Evolutionary conservation across 2,888 invertebrate genomes (phyloP), one percentile per base, ranked within the genome.

Genomic region (Argyresthia goedartella): DNA sequence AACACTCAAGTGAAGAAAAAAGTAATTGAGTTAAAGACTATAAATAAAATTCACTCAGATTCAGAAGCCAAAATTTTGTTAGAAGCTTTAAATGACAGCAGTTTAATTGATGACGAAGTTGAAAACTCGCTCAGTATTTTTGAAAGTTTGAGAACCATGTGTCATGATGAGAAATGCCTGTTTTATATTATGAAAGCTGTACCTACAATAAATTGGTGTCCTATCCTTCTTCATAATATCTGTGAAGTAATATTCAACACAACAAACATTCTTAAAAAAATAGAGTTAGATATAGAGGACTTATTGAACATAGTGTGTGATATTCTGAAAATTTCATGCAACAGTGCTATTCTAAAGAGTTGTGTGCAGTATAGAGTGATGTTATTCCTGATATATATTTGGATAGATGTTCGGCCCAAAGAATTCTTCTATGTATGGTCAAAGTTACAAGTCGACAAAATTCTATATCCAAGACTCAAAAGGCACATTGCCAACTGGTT

Each of bases 1-100:
- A 85, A 81, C 54, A 64, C 67, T 10, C 71, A 72, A 63, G 77
- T 85, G 0, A 71, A 75, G 58, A 58, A 74, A 1, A 76, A 75
- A 67, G 80, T 79, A 59, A 67, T 82, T 50, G 68, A 76, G 55
- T 63, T 76, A 49, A 73, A 74, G 59, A 65, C 84, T 1, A 66
- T 70, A 50, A 61, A 58, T 34, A 62, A 60, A 57, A 59, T 84
- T 6, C 56, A 53, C 1, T 64, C 56, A 54, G 57, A 60, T 44
- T 46, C 46, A 3, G 78, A 84, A 61, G 78, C 79, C 33, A 11
- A 57, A 36, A 51, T 61, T n/a, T 55, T 85, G 41, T 58, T 85
- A 33, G 73, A 77, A 62, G 75, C 78, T 2, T 52, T 84, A 0
- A 81, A 85, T 67, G 76, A 84, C 52, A 69, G 76, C 8, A 71